Evolutionary conservation across 2,888 invertebrate species (phyloP).

Genomic region (Hedychridium roseum): DNA sequence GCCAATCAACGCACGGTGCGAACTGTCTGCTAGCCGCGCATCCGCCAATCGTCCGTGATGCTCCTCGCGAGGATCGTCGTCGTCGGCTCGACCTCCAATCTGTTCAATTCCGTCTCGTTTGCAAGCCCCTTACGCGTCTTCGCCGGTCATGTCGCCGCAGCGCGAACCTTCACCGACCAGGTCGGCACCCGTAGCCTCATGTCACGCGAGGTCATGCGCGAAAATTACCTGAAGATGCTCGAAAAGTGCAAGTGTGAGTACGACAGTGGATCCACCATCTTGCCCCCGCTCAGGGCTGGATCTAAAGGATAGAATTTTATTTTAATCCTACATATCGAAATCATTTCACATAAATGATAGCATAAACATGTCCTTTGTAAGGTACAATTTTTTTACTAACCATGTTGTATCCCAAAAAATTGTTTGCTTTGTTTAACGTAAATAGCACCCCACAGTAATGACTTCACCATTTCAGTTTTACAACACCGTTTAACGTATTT

Average conservation of each 20-base stretch:
- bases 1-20: conserved; percentile 27
- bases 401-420: too few relatives aligned
- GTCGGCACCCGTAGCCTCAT: conserved; percentile 20
- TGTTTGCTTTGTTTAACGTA: too few relatives aligned
- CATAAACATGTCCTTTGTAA: too few relatives aligned
- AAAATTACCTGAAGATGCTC: conserved; percentile 51
- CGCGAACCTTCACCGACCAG: conserved; percentile 25
- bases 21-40: conserved; percentile 9
- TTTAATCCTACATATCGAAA: too few relatives aligned
- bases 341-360: too few relatives aligned
- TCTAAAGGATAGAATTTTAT: too few relatives aligned
- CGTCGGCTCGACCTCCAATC: conserved; percentile 21
- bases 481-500: too few relatives aligned
- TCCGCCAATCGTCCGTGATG: conserved; percentile 45
- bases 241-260: conserved; percentile 60
- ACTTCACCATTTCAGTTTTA: too few relatives aligned
- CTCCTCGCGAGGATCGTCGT: conserved; percentile 42
- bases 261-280: too few relatives aligned
- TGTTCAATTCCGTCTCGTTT: not conserved
- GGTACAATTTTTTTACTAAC: too few relatives aligned
- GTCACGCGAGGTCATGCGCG: conserved; percentile 46
- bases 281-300: too few relatives aligned
- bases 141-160: conserved; percentile 5
- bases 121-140: conserved; percentile 10
- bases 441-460: too few relatives aligned